Percentiles rank a stretch among this genome's conserved stretches.
These are phyloP conservation scores for Nautilus pompilius DNA, from an alignment of 1,140 invertebrate species.

Conservation along the genomic window DNA sequence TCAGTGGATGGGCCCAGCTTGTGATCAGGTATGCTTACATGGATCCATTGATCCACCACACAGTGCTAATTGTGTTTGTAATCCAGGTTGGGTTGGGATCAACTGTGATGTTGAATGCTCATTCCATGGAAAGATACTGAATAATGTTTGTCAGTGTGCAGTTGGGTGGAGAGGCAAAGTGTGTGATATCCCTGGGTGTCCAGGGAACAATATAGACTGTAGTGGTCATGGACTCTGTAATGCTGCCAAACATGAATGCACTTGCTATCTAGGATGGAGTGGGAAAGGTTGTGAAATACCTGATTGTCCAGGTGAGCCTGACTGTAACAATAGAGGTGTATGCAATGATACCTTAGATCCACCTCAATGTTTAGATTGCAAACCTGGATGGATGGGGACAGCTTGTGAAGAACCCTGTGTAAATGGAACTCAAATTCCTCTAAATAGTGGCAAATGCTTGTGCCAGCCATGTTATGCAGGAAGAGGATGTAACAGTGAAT, in stretches of 20 bases:
- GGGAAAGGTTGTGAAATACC: conserved; percentile 28
- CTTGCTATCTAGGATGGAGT: conserved; percentile 37
- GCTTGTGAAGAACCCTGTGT: conserved; percentile 33
- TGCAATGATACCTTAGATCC: conserved; percentile 28
- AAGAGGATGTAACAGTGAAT: conserved; percentile 24
- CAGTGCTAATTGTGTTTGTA: conserved; percentile 32
- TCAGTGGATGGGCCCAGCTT: conserved; percentile 20
- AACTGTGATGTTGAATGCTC: conserved; percentile 40
- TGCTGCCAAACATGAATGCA: conserved; percentile 28
- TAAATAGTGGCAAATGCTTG: conserved; percentile 13
- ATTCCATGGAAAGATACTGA: conserved; percentile 26
- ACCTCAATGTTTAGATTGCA: conserved; percentile 26
- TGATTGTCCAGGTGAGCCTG: conserved; percentile 29
- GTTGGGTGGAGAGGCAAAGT: conserved; percentile 33
- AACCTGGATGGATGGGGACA: conserved; percentile 29
- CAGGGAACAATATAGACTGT: conserved; percentile 29
- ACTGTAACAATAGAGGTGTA: conserved; percentile 23
- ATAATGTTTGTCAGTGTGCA: conserved; percentile 27
- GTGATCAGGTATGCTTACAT: conserved; percentile 29
- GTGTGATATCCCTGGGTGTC: conserved; percentile 39
- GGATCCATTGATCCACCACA: conserved; percentile 27
- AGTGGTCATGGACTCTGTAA: conserved; percentile 38
- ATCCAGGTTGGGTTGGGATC: conserved; percentile 35
- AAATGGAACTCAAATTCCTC: conserved; percentile 20
- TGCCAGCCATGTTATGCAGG: conserved; percentile 30